Conservation (phyloP, 2,888 invertebrate genomes). For the Microctonus brassicae region DNA sequence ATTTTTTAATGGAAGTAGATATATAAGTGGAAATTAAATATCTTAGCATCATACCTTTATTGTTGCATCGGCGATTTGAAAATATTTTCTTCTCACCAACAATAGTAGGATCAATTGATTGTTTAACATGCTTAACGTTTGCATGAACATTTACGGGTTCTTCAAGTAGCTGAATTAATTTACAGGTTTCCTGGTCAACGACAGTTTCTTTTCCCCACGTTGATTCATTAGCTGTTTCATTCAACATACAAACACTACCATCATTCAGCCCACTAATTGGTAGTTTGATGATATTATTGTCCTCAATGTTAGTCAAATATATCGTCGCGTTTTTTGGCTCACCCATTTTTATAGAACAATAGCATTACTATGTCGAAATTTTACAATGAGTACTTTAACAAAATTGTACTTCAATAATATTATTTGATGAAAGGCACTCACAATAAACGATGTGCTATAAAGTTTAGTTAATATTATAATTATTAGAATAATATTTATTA, state of each 20-base stretch:
- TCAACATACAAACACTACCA: not conserved
- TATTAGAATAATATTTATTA: not conserved
- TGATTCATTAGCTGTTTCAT: not conserved
- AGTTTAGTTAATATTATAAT: not conserved
- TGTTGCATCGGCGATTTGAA: not conserved
- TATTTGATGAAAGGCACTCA: not conserved
- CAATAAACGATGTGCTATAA: not conserved
- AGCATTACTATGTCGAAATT: not conserved
- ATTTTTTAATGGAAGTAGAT: not conserved
- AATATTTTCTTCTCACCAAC: not conserved
- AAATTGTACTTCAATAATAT: not conserved
- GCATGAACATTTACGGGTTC: not conserved
- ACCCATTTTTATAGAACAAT: not conserved
- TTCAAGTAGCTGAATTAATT: not conserved
- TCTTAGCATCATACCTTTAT: not conserved
- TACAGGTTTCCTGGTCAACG: not conserved
- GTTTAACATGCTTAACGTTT: not conserved
- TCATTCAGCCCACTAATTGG: not conserved
- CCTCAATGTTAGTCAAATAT: not conserved
- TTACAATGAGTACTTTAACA: not conserved
- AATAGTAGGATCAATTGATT: not conserved
- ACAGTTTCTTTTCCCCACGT: not conserved
- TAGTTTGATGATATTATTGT: not conserved
- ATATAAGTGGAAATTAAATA: not conserved
- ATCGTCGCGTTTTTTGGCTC: not conserved